Conservation (phyloP, 2,113 vertebrate genomes). For the Callionymus lyra region DNA sequence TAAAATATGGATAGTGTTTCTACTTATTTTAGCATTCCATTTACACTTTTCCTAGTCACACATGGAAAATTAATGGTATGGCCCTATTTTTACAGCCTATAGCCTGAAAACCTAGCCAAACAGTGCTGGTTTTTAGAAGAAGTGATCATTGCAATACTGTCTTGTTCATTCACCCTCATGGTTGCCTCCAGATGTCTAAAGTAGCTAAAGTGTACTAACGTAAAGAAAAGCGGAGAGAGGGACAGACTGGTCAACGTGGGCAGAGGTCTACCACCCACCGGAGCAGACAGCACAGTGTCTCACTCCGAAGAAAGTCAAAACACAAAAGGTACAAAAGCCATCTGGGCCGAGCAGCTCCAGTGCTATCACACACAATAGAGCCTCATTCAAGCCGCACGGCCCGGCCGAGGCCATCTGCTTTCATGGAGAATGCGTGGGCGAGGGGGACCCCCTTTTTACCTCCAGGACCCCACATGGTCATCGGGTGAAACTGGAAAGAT, state of each 20-base stretch:
- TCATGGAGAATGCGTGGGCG: constrained; percentile 54
- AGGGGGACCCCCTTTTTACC: constrained; percentile 33
- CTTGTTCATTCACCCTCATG: too few species aligned
- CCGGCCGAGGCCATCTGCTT: constrained; percentile 60
- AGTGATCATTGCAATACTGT: too few species aligned
- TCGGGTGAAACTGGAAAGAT: constrained; percentile 11
- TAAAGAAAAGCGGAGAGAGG: constrained; percentile 1
- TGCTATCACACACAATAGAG: constrained; percentile 59
- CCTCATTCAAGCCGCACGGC: constrained; percentile 41
- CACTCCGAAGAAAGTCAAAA: constrained; percentile 46
- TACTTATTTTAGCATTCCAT: too few species aligned
- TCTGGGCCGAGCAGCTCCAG: constrained; percentile 60
- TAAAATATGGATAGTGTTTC: too few species aligned
- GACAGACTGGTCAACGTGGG: constrained; percentile 38
- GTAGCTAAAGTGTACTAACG: too few species aligned
- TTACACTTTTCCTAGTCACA: too few species aligned
- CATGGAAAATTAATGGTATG: too few species aligned
- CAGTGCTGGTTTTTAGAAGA: too few species aligned
- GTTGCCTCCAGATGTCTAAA: too few species aligned
- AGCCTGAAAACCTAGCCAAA: too few species aligned
- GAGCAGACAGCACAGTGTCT: constrained; percentile 48
- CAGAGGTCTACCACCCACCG: constrained; percentile 48
- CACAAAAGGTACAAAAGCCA: constrained; percentile 65
- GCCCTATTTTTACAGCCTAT: too few species aligned
- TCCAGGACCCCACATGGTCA: constrained; percentile 30